Evolutionary conservation across 2,797 vertebrate genomes (phyloP).

Genomic region (Astyanax mexicanus): DNA sequence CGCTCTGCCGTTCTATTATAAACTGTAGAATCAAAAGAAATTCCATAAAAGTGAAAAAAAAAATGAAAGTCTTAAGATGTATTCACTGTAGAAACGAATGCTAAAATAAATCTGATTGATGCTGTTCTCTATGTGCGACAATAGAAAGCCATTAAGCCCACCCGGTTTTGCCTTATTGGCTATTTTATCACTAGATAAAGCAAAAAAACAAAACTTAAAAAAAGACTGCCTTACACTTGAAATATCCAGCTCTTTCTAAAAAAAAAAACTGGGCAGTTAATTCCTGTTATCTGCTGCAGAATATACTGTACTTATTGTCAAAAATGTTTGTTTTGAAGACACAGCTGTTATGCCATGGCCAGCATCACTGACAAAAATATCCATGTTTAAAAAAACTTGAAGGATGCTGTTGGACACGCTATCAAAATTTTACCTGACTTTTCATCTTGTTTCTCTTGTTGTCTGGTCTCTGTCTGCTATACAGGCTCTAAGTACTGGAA

Average conservation of each 20-base stretch:
- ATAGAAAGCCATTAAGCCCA: not conserved
- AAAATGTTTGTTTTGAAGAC: too few species aligned
- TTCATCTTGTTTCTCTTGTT: too few species aligned
- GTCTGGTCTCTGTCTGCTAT: too few species aligned
- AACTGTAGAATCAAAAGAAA: conserved; percentile 1
- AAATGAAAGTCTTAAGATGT: not conserved
- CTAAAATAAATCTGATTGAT: conserved; percentile 1
- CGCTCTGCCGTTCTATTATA: not conserved
- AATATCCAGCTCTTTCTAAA: not conserved
- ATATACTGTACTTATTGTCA: too few species aligned
- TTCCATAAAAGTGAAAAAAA: conserved; percentile 22
- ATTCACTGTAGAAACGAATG: not conserved
- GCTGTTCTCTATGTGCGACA: not conserved
- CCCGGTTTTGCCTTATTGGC: not conserved
- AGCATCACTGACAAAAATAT: too few species aligned
- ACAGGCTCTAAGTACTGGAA: too few species aligned
- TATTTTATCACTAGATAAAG: conserved; percentile 2
- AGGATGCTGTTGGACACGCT: too few species aligned
- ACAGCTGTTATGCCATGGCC: too few species aligned
- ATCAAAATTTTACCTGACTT: too few species aligned
- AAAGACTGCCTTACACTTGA: not conserved
- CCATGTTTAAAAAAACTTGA: too few species aligned
- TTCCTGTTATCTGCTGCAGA: not conserved
- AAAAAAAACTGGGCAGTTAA: not conserved
- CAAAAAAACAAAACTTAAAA: too few species aligned